These are phyloP conservation scores for Masticophis lateralis DNA, from an alignment of 2,797 vertebrate species.

Conservation along the genomic window DNA sequence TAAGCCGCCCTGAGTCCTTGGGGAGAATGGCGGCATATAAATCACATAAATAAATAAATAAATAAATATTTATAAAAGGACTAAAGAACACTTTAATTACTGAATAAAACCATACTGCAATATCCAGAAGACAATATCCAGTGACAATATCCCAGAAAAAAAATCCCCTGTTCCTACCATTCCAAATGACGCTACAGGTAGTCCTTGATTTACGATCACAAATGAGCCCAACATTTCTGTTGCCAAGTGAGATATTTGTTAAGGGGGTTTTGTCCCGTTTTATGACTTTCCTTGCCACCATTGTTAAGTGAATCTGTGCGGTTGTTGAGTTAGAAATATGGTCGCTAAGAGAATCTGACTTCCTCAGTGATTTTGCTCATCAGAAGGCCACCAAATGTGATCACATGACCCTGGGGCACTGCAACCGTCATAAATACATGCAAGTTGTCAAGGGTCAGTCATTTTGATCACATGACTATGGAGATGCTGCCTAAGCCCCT, in stretches of 20 bases:
- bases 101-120: constrained; percentile 33
- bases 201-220: background rate
- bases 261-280: background rate
- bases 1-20: too few relatives aligned
- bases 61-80: background rate
- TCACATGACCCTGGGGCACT: background rate
- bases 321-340: too few relatives aligned
- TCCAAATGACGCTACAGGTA: constrained; percentile 7
- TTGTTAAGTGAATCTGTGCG: background rate
- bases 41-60: too few relatives aligned
- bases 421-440: background rate
- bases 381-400: too few relatives aligned
- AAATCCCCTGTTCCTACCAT: constrained; percentile 42
- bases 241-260: background rate
- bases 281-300: background rate
- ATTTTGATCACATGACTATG: too few relatives aligned
- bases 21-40: too few relatives aligned
- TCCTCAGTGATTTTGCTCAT: too few relatives aligned
- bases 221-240: background rate
- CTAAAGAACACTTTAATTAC: background rate
- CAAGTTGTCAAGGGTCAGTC: too few relatives aligned
- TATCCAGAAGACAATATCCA: background rate
- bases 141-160: constrained; percentile 19
- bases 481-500: too few relatives aligned
- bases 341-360: too few relatives aligned